A percentile compares a stretch with the other conserved stretches of the same genome.
These are phyloP conservation scores for Rhinoderma darwinii DNA, from an alignment of 2,113 vertebrate species.

Conservation along the genomic window DNA sequence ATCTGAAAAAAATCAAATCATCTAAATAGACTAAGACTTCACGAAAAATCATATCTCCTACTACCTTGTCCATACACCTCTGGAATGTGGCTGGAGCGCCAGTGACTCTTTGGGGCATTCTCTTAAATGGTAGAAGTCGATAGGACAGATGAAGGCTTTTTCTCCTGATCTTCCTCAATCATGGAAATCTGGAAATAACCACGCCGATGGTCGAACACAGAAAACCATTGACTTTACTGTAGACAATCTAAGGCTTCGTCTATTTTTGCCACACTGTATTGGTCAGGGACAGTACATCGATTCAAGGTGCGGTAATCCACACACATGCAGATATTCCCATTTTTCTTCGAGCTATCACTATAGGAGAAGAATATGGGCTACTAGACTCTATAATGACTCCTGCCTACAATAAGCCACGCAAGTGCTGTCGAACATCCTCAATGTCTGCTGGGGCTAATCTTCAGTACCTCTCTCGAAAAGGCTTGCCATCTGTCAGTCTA, in stretches of 20 bases:
- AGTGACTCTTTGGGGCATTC: background rate
- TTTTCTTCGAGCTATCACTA: background rate
- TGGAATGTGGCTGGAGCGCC: background rate
- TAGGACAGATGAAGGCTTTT: background rate
- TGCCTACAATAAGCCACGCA: no score
- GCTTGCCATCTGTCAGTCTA: no score
- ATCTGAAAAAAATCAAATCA: background rate
- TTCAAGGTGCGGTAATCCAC: background rate
- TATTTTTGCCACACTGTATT: no score
- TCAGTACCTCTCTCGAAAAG: no score
- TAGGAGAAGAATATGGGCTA: background rate
- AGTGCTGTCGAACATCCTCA: no score
- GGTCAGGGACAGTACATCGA: background rate
- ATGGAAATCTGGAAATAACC: background rate
- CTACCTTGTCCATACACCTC: background rate
- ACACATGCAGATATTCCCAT: no score
- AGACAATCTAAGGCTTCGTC: background rate
- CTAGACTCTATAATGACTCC: no score
- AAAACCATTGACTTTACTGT: background rate
- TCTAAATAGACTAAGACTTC: background rate
- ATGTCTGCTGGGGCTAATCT: no score
- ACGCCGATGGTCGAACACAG: background rate
- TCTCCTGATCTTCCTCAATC: background rate
- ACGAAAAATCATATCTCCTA: background rate
- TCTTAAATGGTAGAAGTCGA: background rate